Evolutionary conservation across 2,888 invertebrate genomes (phyloP), one percentile per base, ranked within the genome.

Genomic region (Brenthis hecate): DNA sequence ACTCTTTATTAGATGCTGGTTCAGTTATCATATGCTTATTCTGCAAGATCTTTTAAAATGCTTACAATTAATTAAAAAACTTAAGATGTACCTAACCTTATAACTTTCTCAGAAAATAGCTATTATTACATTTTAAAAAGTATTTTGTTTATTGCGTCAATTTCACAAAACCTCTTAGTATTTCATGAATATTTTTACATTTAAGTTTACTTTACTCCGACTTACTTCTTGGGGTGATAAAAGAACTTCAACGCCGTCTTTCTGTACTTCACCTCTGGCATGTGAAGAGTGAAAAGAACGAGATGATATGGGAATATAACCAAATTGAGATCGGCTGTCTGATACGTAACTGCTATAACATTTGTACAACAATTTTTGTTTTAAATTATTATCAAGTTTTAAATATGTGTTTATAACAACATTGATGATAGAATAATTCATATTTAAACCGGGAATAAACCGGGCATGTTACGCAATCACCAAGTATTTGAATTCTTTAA

Each of bases 221-320:
- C 87, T 85, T 81, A 89, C 92, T 81, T 92, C 92, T 82, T 90
- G 88, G 32, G 92, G 91, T 8, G 92, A 85, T 56, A 85, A 89
- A 19, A 90, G 77, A 3, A 85, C 78, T 57, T 85, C 79, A 57
- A 81, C 74, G 55, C 81, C 83, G 82, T 91, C 87, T 73, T 88
- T 89, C 54, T 84, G 79, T 23, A 81, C 69, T 55, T 85, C 81
- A 69, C 72, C 63, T 68, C 72, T 19, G 71, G 73, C 75, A 36
- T 74, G 73, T 14, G 85, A 81, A 36, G 80, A 80, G 71, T 83
- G 79, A 73, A 88, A 79, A 72, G 73, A 74, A 55, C 84, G 81
- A 67, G 73, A 72, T 63, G 69, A 73, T 47, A 73, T 72, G 43
- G 74, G 73, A 58, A 73, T 75, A 67, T 77, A 75, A 56, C 76